Evolutionary conservation across 2,888 invertebrate species (phyloP), one percentile per base, ranked within the genome.

Genomic region (Spisula solida): DNA sequence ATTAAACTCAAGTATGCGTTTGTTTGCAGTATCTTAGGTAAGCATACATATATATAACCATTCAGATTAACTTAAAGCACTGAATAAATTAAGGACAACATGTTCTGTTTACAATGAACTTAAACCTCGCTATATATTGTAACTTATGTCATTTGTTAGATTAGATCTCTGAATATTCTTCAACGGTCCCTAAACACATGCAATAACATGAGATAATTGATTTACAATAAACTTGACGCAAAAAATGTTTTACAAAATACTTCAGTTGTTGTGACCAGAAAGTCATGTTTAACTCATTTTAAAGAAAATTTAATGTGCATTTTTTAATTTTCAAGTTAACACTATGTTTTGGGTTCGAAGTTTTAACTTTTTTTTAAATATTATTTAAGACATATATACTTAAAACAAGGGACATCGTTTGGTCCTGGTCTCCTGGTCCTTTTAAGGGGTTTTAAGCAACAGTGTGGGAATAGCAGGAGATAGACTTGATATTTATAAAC

Each of bases 1-100:
- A 34, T 34, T 18, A 31, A 75, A 75, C 10, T 16, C 75, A 75
- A 75, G 75, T 75, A 34, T 75, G 6, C 18, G 2, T 75, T 31
- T 83, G 75, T 83, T 75, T 83, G 83, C 75, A 25, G 83, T 75
- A 83, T 70, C 83, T 83, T 34, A 75, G 75, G 51, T 75, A 83
- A 83, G 51, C 29, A 31, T 14, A 55, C 14, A 55, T n/a, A 56
- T 34, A 31, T 41, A n/a, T 56, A 56, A 51, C 56, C 25, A 18
- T 34, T 41, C 29, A 85, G 79, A 79, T 85, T 79, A 85, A 78
- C 79, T 85, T 56, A 56, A 79, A 56, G 25, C 85, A 85, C 79
- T 75, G 75, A 16, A 8, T 41, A 31, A 75, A 75, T 18, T 31
- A 31, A 75, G 34, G 29, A 2, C 34, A 31, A 16, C 12, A 34